phyloP scores from a whole-genome alignment of 2,888 invertebrate genomes.

The Slavum lentiscoides region DNA sequence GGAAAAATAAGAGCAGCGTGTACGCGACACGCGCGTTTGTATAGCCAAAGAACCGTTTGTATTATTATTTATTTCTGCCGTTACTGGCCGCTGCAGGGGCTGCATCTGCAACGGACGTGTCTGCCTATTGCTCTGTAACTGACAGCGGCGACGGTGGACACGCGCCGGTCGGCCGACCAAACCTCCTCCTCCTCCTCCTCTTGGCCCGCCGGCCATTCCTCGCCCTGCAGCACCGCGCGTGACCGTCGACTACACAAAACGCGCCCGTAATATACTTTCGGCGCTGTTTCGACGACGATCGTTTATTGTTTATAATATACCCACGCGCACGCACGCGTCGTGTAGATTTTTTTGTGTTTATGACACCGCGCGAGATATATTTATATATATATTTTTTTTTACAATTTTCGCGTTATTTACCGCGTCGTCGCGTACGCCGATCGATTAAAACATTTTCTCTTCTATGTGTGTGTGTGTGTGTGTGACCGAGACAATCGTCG shows the following conservation, averaged over 20 bases:
- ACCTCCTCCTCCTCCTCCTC: not conserved
- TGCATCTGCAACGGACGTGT: constrained; percentile 45
- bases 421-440: no score
- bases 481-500: no score
- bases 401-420: not conserved
- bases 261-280: not conserved
- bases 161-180: constrained; percentile 47
- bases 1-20: constrained; percentile 34
- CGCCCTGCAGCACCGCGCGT: not conserved
- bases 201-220: constrained; percentile 16
- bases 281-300: not conserved
- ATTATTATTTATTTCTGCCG: constrained; percentile 45
- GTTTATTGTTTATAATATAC: not conserved
- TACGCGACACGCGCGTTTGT: constrained; percentile 34
- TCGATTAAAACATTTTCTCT: no score
- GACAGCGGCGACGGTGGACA: constrained; percentile 50
- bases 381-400: not conserved
- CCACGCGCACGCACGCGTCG: no score
- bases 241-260: not conserved
- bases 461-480: no score
- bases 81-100: constrained; percentile 5
- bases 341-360: not conserved
- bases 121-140: constrained; percentile 32
- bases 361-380: constrained; percentile 8
- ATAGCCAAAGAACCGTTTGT: constrained; percentile 35